Conservation (phyloP, 2,888 invertebrate genomes). For the Flabesymbios commensalis region DNA sequence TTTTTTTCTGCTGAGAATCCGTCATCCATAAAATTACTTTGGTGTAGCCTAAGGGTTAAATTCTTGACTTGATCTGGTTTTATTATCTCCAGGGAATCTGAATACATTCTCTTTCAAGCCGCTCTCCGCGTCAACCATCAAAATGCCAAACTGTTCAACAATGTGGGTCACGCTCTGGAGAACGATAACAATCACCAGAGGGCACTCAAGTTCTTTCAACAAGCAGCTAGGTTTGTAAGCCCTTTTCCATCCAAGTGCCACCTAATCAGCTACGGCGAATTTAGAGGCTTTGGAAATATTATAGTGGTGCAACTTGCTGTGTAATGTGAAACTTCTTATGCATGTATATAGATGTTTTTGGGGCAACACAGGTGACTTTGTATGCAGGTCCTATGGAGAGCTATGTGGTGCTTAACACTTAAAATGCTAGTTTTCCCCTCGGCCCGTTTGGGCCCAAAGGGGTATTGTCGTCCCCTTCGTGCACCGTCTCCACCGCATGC, state of each 20-base stretch:
- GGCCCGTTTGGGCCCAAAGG: too few relatives aligned
- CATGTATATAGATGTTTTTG: not conserved
- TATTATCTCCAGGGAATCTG: slow-evolving; percentile 65
- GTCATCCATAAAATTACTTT: too few relatives aligned
- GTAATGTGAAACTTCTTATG: not conserved
- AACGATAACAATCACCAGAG: slow-evolving; percentile 72
- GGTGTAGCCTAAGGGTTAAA: too few relatives aligned
- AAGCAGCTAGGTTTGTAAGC: slow-evolving; percentile 72
- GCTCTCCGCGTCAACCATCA: slow-evolving; percentile 80
- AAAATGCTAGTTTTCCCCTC: too few relatives aligned
- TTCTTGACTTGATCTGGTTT: too few relatives aligned
- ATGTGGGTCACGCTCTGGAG: slow-evolving; percentile 94
- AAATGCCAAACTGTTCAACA: slow-evolving; percentile 96
- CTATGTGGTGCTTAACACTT: too few relatives aligned
- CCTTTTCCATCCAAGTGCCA: not conserved
- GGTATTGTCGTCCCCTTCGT: too few relatives aligned
- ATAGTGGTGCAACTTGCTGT: not conserved
- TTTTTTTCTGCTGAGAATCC: too few relatives aligned
- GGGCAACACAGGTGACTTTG: not conserved
- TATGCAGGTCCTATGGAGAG: slow-evolving; percentile 11
- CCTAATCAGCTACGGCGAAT: not conserved
- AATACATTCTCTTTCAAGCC: slow-evolving; percentile 91
- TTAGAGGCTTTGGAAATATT: not conserved
- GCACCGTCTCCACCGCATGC: too few relatives aligned
- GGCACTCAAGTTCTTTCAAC: slow-evolving; percentile 87